Conservation (phyloP, 2,888 invertebrate genomes). For the Coleophora flavipennella region DNA sequence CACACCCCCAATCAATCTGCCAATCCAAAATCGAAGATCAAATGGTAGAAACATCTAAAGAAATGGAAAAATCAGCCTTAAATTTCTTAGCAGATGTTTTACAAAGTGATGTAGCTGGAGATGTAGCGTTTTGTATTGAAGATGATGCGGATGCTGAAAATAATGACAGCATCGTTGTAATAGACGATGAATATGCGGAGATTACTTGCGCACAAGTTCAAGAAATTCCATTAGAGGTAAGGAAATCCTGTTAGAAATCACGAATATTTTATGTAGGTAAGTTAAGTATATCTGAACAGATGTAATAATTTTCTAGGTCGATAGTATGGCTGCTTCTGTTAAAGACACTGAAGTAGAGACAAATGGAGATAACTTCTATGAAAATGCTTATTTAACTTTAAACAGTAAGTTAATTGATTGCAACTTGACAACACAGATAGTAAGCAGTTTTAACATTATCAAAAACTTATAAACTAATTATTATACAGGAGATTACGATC, state of each 20-base stretch:
- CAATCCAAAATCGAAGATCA: no score
- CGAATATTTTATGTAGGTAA: no score
- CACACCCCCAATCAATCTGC: background rate
- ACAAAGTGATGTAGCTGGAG: conserved; percentile 22
- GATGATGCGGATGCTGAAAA: conserved; percentile 19
- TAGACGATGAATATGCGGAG: conserved; percentile 18
- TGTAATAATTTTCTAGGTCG: no score
- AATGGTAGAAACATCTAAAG: conserved; percentile 1
- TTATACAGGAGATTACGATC: conserved; percentile 63
- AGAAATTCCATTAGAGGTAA: no score
- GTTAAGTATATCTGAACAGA: no score
- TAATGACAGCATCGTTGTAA: conserved; percentile 14
- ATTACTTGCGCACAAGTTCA: conserved; percentile 1
- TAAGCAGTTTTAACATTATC: no score
- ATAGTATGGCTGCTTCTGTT: background rate
- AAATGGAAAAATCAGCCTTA: conserved; percentile 11
- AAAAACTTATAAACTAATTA: no score
- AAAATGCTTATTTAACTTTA: conserved; percentile 43
- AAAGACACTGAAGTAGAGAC: conserved; percentile 3
- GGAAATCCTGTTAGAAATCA: no score
- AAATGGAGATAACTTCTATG: conserved; percentile 29
- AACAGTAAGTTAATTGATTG: conserved; percentile 40
- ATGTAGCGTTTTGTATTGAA: conserved; percentile 31
- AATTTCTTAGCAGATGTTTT: conserved; percentile 31
- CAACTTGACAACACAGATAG: no score